Conservation (phyloP, 1,140 invertebrate genomes). For the Archivesica marissinica region DNA sequence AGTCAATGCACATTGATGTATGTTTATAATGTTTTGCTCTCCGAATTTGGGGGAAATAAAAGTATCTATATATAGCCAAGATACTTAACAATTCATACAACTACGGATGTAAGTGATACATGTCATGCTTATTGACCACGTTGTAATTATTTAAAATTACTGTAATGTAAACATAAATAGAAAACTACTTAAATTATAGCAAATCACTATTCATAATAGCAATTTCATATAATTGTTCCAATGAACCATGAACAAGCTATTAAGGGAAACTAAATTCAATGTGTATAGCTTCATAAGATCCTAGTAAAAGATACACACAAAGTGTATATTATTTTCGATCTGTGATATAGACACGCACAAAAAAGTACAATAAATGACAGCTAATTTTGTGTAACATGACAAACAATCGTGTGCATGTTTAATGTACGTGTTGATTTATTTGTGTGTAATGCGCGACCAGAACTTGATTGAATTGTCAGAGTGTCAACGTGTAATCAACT, state of each 20-base stretch:
- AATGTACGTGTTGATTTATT: slow-evolving; percentile 6
- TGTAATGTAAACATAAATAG: too few species aligned
- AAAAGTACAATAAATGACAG: neutral
- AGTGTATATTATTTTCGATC: neutral
- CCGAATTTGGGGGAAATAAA: too few species aligned
- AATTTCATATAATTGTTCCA: neutral
- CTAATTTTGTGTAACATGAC: neutral
- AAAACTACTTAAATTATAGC: too few species aligned
- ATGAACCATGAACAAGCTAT: neutral
- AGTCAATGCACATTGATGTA: too few species aligned
- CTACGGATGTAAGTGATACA: too few species aligned
- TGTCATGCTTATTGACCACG: too few species aligned
- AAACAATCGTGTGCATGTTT: neutral
- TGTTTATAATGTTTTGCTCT: too few species aligned
- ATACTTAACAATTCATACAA: too few species aligned
- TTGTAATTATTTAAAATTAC: too few species aligned
- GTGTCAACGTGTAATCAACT: neutral
- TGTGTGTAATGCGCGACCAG: neutral
- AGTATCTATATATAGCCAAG: too few species aligned
- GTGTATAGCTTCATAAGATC: neutral
- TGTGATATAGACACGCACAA: neutral
- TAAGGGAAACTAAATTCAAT: slow-evolving; percentile 11
- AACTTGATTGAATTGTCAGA: neutral
- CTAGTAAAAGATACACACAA: neutral
- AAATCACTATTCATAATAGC: neutral